Conservation (phyloP, 2,888 invertebrate genomes). For the Cheilosia pagana region DNA sequence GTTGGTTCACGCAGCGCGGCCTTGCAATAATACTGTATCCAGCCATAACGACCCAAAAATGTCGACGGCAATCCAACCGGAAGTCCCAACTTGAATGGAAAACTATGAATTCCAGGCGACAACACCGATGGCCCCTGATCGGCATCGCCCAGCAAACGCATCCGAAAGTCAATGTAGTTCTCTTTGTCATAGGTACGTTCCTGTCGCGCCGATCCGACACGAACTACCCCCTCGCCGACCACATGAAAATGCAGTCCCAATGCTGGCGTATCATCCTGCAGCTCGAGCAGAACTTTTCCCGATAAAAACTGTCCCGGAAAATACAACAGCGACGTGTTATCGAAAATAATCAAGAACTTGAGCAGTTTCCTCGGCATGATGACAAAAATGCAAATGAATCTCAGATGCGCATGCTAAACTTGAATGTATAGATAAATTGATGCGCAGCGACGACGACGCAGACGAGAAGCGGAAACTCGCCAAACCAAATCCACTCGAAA, state of each 20-base stretch:
- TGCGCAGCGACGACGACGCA: constrained; percentile 20
- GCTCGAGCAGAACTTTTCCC: constrained; percentile 94
- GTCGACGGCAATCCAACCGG: constrained; percentile 96
- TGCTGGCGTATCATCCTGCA: constrained; percentile 97
- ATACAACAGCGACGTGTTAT: constrained; percentile 95
- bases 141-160: constrained; percentile 94
- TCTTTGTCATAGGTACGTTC: constrained; percentile 95
- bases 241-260: constrained; percentile 96
- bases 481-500: constrained; percentile 51
- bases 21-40: constrained; percentile 97
- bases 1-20: constrained; percentile 93
- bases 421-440: constrained; percentile 11
- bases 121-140: constrained; percentile 93
- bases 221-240: constrained; percentile 96
- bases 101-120: constrained; percentile 97
- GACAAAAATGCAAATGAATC: constrained; percentile 46
- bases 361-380: constrained; percentile 93
- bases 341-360: constrained; percentile 96
- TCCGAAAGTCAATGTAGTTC: constrained; percentile 97
- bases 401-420: constrained; percentile 66
- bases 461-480: constrained; percentile 58
- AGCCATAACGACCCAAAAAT: constrained; percentile 96
- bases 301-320: constrained; percentile 97
- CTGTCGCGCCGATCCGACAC: constrained; percentile 91
- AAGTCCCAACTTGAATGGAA: constrained; percentile 95